Evolutionary conservation across 53 echinoderm and acorn worm species (phyloP), one percentile per base, ranked within the genome.

Genomic region (Paelopatides confundens): DNA sequence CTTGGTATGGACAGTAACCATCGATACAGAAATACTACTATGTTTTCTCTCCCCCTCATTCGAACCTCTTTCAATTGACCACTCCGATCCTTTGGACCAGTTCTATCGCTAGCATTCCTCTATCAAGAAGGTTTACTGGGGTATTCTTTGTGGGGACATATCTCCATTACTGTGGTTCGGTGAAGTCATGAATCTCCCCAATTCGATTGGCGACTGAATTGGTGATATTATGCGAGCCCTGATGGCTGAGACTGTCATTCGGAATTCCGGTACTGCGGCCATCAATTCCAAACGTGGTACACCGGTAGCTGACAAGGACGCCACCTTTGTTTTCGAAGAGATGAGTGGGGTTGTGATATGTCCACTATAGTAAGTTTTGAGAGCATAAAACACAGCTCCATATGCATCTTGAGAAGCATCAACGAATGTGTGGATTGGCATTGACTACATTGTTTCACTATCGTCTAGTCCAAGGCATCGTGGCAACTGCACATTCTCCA

Each of bases 251-350:
- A 18, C 14, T 76, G 39, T 54, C 18, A 74, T 35, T 53, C 76
- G 29, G 14, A 87, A 28, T 32, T 54, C 62, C 3, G 51, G 24
- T 35, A 74, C 58, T 31, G 87, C 63, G 32, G 76, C 24, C 86
- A 87, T 74, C 38, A 87, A 74, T n/a, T 87, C 87, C 58, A 87
- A 34, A 4, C 87, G 51, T 1, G 87, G 87, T 54, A 87, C 53
- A 31, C 87, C 74, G 18, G 62, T 87, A 10, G 71, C n/a, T 51
- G 71, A 35, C 5, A 51, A 11, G n/a, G 76, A 74, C 0, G 87
- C 35, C 28, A 74, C 86, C 29, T 67, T 85, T 9, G 46, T 67
- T 31, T 68, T 85, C 32, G 69, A 85, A n/a, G 86, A 67, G 11
- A 85, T 47, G 28, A 85, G 32, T 52, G 33, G 9, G 4, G 52